A percentile compares a stretch with the other conserved stretches of the same genome.
These are phyloP conservation scores for Melinaea menophilus DNA, from an alignment of 2,888 invertebrate genomes.

Conservation along the genomic window DNA sequence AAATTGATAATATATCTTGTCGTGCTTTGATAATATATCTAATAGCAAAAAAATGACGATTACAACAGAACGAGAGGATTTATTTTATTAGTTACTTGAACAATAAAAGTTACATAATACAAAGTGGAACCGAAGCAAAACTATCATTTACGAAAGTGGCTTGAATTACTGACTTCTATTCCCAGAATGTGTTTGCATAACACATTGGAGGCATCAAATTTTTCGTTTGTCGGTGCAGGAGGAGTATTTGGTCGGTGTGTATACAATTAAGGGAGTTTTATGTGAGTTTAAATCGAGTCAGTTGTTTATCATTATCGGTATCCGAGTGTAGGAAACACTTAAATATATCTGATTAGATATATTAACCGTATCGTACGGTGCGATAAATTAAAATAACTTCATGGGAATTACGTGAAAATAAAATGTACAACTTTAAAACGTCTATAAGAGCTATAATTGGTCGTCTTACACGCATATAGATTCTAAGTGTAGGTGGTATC, in stretches of 20 bases:
- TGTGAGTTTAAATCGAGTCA: background rate
- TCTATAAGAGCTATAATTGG: background rate
- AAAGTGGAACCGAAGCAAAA: no score
- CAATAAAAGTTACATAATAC: no score
- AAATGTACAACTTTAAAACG: background rate
- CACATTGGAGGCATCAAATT: background rate
- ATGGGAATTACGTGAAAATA: background rate
- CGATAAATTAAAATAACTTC: background rate
- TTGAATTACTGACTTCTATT: background rate
- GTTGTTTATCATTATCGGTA: background rate
- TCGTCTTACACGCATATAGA: background rate
- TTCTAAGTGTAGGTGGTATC: background rate
- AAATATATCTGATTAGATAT: background rate
- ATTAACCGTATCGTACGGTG: background rate
- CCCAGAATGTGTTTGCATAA: background rate
- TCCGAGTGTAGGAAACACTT: background rate
- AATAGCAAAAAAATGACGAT: no score
- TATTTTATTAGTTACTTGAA: no score
- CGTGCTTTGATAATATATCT: no score
- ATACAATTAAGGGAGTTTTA: background rate
- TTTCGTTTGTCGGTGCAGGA: background rate
- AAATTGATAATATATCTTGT: no score
- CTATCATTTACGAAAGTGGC: no score
- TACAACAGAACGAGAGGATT: no score
- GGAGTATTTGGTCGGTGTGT: background rate